These are phyloP conservation scores for Jordanella pulchra DNA, from an alignment of 2,797 vertebrate species.

Conservation along the genomic window DNA sequence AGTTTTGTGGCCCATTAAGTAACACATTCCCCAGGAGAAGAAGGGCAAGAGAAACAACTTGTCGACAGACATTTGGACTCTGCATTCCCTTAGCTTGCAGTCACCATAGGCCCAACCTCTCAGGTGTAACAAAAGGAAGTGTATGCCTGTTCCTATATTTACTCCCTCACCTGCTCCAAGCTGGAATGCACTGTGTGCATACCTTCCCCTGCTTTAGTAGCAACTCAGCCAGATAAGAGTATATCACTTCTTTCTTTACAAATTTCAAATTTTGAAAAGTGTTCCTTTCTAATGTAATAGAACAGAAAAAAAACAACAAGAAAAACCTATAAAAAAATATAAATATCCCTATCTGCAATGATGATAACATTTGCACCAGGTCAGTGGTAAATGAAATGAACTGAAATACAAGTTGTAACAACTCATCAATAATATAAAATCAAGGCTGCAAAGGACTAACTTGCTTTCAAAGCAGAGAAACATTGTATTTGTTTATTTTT, in stretches of 20 bases:
- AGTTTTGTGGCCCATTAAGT: constrained; percentile 78
- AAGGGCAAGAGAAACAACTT: constrained; percentile 61
- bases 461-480: constrained; percentile 38
- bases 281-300: not conserved
- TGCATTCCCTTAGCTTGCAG: constrained; percentile 67
- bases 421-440: constrained; percentile 46
- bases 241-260: constrained; percentile 18
- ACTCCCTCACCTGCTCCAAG: constrained; percentile 52
- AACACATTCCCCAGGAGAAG: constrained; percentile 76
- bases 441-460: constrained; percentile 36
- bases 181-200: constrained; percentile 55
- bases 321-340: constrained; percentile 65
- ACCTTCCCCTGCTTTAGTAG: constrained; percentile 20
- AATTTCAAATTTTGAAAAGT: constrained; percentile 17
- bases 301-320: constrained; percentile 69
- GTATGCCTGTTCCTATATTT: constrained; percentile 57
- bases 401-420: constrained; percentile 55
- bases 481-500: constrained; percentile 27
- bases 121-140: constrained; percentile 72
- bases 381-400: constrained; percentile 47
- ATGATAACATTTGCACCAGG: constrained; percentile 22
- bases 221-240: constrained; percentile 13
- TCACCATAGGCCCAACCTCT: constrained; percentile 63
- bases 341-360: constrained; percentile 18
- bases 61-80: constrained; percentile 75